phyloP scores from a whole-genome alignment of 2,797 vertebrate species.

The Tiaroga cobitis region DNA sequence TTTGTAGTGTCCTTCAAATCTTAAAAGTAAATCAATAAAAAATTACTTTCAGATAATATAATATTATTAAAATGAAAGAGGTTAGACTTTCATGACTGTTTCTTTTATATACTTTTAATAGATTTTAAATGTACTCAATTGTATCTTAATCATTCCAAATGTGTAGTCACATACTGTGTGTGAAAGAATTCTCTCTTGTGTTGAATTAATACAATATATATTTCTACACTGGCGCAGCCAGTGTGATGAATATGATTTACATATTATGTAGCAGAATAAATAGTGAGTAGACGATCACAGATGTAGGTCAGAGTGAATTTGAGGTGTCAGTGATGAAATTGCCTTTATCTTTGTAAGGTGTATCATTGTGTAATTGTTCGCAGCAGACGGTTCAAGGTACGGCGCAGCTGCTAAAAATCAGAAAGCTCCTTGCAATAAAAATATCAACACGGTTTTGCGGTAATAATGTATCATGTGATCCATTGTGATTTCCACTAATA shows the following conservation, averaged over 20 bases:
- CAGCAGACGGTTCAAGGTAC: background rate
- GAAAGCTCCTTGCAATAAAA: background rate
- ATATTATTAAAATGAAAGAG: background rate
- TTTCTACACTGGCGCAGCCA: background rate
- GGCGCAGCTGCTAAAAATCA: background rate
- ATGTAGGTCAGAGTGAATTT: background rate
- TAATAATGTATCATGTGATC: background rate
- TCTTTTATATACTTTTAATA: background rate
- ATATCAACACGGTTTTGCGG: background rate
- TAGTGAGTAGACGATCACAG: background rate
- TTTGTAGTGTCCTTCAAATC: background rate
- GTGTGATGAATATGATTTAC: background rate
- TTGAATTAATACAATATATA: background rate
- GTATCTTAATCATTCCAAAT: background rate
- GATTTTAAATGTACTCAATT: background rate
- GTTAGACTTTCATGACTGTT: background rate
- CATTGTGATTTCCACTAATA: background rate
- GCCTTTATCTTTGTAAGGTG: background rate
- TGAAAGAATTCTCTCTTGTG: background rate
- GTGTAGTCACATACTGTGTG: background rate
- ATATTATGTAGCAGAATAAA: background rate
- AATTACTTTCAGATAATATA: background rate
- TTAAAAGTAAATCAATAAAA: background rate
- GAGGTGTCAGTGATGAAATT: background rate
- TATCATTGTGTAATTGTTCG: slow-evolving; percentile 7